Conservation (phyloP, 2,113 vertebrate genomes). For the Machaerirhynchus nigripectus region DNA sequence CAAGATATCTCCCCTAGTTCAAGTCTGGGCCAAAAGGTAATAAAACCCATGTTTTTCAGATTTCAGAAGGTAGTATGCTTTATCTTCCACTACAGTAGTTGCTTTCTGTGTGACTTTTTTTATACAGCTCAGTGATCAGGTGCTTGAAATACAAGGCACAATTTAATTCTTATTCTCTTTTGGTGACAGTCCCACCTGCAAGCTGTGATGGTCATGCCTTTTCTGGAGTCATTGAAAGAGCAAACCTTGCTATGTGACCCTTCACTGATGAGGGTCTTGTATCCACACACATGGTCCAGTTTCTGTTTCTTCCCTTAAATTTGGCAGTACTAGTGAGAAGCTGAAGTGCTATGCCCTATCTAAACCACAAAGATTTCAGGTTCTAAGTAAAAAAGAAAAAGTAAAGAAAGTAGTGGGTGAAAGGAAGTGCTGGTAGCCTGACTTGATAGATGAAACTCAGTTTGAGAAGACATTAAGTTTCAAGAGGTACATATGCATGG, state of each 20-base stretch:
- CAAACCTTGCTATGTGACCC: background rate
- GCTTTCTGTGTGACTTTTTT: background rate
- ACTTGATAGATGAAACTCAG: background rate
- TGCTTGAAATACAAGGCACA: background rate
- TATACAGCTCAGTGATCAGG: background rate
- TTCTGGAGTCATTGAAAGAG: background rate
- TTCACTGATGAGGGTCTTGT: background rate
- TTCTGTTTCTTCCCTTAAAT: background rate
- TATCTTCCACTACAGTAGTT: background rate
- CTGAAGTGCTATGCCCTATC: background rate
- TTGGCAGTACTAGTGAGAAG: background rate
- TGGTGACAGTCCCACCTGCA: background rate
- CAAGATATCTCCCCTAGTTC: background rate
- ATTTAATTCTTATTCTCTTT: background rate
- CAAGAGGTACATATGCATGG: background rate
- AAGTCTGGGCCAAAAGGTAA: background rate
- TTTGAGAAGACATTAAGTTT: background rate
- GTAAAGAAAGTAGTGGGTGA: background rate
- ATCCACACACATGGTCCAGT: background rate
- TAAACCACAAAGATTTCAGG: background rate
- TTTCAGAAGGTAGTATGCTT: background rate
- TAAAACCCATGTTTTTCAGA: background rate
- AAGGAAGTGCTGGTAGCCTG: background rate
- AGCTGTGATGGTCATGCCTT: background rate
- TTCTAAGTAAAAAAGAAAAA: background rate